Base-by-base conservation (phyloP, 2,797 vertebrate species). In the Hemitrygon akajei region DNA sequence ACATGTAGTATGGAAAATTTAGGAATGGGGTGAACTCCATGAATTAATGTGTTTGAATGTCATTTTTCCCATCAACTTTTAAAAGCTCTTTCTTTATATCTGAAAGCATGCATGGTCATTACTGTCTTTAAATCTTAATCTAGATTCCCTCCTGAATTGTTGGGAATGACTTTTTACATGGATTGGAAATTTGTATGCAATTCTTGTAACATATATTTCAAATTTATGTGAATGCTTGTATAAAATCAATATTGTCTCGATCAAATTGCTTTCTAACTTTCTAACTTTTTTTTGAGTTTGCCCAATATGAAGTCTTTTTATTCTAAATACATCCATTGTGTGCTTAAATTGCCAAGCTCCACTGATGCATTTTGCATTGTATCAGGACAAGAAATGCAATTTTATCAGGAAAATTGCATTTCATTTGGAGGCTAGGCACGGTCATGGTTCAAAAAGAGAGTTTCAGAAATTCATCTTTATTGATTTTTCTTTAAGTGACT, bases 331-430 rank as follows among this genome's bases (percentile, higher is more conserved):
- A 34, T 56, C 10, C 0, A 58, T 73, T 73, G 18, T 27, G 25
- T 58, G 11, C 58, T 22, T 58, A 47, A 84, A 6, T 22, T 34
- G 63, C 16, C 20, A 25, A 69, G 66, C n/a, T 91, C n/a, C 87
- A 91, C 63, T 89, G 86, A 63, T 91, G 34, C 3, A 37, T 12
- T 91, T 91, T 91, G 34, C n/a, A 69, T 37, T 91, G 87, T 58
- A 25, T 27, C 81, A 58, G 80, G 22, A 9, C 22, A 86, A 86
- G 47, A 82, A 82, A 47, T 60, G 3, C 1, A 3, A 27, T 69
- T 69, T 37, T 69, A 69, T 66, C 87, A 69, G 87, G n/a, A 22
- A 69, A 37, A 37, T 40, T 37, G 30, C 63, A 66, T 69, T 69
- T 30, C 63, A 84, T 69, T 91, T 91, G 34, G n/a, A 66, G 69